Evolutionary conservation across 2,113 vertebrate species (phyloP).

Genomic region (Pollachius pollachius): DNA sequence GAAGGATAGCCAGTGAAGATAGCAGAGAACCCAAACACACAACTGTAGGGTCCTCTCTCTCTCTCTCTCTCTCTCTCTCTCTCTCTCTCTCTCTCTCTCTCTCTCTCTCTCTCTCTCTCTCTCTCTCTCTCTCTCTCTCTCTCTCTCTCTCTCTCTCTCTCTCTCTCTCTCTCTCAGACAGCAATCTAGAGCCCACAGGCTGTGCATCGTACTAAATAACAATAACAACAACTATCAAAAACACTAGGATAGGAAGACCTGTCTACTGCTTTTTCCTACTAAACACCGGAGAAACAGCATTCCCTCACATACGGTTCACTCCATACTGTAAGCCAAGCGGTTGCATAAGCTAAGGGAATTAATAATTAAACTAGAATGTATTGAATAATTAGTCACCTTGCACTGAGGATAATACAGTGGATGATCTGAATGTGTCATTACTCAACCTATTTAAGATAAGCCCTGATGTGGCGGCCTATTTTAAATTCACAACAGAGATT

Average conservation of each 20-base stretch:
- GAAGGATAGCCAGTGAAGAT: background rate
- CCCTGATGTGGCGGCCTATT: no score
- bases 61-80: background rate
- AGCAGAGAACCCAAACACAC: no score
- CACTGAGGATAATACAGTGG: no score
- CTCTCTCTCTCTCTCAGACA: slow-evolving; percentile 14
- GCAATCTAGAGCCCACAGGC: slow-evolving; percentile 36
- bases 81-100: slow-evolving; percentile 4
- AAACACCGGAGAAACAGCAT: no score
- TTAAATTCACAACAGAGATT: no score
- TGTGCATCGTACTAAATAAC: slow-evolving; percentile 45
- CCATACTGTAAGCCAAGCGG: background rate
- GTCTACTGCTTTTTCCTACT: background rate
- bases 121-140: background rate
- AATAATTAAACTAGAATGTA: no score
- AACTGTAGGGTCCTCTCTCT: slow-evolving; percentile 13
- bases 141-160: no score
- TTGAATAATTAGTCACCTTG: no score
- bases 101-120: background rate
- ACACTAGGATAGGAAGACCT: slow-evolving; percentile 5
- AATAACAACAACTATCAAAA: slow-evolving; percentile 63
- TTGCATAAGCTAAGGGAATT: no score
- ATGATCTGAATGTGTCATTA: no score
- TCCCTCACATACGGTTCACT: background rate
- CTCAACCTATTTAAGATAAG: no score